Percentiles rank a stretch among this genome's conserved stretches.
Evolutionary conservation across 2,888 invertebrate genomes (phyloP).

Genomic region (Mechanitis messenoides): DNA sequence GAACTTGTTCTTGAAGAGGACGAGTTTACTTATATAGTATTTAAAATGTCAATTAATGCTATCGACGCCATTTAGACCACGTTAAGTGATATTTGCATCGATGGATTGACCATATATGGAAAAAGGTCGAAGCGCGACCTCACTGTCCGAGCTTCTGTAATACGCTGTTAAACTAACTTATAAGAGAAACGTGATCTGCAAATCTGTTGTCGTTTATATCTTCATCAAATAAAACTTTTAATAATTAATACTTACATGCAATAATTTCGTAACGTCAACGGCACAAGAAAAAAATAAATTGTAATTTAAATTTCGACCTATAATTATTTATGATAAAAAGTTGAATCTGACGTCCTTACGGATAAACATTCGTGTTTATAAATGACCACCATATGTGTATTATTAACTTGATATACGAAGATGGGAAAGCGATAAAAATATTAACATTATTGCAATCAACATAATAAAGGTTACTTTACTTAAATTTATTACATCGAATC

Average conservation of each 20-base stretch:
- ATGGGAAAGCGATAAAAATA: constrained; percentile 14
- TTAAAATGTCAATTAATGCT: constrained; percentile 5
- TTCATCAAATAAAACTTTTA: background rate
- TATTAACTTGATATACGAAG: constrained; percentile 8
- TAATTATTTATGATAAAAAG: background rate
- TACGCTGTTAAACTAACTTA: constrained; percentile 14
- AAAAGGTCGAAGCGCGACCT: constrained; percentile 36
- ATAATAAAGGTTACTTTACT: constrained; percentile 7
- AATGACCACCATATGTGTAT: constrained; percentile 12
- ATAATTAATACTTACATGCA: background rate
- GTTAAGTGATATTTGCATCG: constrained; percentile 19
- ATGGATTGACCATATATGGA: constrained; percentile 36
- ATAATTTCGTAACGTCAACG: constrained; percentile 2
- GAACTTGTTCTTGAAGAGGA: background rate
- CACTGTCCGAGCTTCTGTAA: constrained; percentile 33
- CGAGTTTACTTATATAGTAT: constrained; percentile 1
- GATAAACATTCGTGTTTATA: constrained; percentile 7
- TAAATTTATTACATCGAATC: background rate
- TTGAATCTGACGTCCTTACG: constrained; percentile 9
- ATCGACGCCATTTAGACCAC: constrained; percentile 10
- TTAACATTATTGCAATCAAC: constrained; percentile 6
- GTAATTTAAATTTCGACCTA: too few relatives aligned
- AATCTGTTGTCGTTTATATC: background rate
- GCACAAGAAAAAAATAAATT: background rate
- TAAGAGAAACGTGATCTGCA: background rate